These are phyloP conservation scores for Turnix velox DNA, from an alignment of 2,113 vertebrate species.

Conservation along the genomic window DNA sequence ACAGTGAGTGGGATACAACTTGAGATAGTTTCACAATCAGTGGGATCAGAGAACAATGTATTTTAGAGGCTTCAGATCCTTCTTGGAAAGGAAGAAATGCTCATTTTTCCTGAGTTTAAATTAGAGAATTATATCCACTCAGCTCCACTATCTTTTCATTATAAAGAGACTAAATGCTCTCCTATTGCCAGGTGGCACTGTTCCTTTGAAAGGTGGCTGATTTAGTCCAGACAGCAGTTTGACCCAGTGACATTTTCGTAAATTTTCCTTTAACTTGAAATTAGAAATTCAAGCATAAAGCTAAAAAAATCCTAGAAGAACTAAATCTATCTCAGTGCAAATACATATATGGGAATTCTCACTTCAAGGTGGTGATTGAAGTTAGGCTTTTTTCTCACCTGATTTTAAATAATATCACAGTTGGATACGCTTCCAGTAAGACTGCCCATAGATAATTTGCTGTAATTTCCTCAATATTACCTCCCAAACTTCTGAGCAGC, in stretches of 20 bases:
- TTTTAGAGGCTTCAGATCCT: neutral
- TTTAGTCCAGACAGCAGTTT: neutral
- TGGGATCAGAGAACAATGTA: neutral
- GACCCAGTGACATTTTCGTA: neutral
- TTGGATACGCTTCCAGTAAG: neutral
- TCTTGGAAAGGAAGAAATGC: neutral
- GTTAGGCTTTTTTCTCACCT: neutral
- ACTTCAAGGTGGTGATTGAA: neutral
- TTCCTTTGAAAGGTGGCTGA: neutral
- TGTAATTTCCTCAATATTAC: neutral
- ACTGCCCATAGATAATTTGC: neutral
- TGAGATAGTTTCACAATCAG: neutral
- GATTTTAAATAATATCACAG: neutral
- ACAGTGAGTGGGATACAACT: neutral
- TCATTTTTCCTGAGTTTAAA: neutral
- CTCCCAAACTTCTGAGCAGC: neutral
- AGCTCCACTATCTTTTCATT: neutral
- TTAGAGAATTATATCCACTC: neutral
- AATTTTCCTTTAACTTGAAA: neutral
- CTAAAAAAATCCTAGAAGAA: neutral
- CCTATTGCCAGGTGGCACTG: neutral
- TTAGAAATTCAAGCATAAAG: neutral
- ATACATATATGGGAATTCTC: accelerated
- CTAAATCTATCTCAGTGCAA: neutral
- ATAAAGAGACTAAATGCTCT: neutral